phyloP scores from a whole-genome alignment of 2,113 vertebrate genomes.

The Leptocoma aspasia region DNA sequence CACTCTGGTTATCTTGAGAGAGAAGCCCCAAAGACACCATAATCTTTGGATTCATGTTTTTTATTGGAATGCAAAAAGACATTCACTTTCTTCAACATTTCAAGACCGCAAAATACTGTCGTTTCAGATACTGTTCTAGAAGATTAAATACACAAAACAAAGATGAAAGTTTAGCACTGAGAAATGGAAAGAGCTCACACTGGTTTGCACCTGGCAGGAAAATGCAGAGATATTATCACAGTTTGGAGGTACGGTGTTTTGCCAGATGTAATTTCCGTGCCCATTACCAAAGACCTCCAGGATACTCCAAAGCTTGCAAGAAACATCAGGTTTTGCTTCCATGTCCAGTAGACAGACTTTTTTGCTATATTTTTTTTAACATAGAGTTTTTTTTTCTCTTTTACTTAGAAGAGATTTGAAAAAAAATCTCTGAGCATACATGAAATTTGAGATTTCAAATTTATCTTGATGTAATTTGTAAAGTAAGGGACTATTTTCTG shows the following conservation, averaged over 20 bases:
- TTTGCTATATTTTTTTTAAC: neutral
- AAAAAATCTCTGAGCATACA: neutral
- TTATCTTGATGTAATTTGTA: neutral
- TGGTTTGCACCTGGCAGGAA: conserved; percentile 55
- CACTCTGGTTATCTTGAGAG: neutral
- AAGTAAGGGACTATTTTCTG: neutral
- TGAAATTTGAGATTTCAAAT: neutral
- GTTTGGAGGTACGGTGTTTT: neutral
- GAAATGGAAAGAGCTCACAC: neutral
- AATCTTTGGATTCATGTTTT: neutral
- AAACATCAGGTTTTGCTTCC: neutral
- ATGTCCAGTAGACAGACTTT: neutral
- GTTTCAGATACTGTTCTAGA: neutral
- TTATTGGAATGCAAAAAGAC: neutral
- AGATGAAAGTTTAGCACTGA: neutral
- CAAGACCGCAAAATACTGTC: neutral
- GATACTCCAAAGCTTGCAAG: neutral
- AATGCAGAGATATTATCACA: neutral
- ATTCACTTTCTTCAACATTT: neutral
- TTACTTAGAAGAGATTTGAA: neutral
- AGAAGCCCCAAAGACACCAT: neutral
- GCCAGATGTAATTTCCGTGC: conserved; percentile 19
- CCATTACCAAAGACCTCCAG: neutral
- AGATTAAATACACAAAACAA: conserved; percentile 3
- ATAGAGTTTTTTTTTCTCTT: neutral